A percentile compares a stretch with the other conserved stretches of the same genome.
These are phyloP conservation scores for Pyrrhopygopsis socrates DNA, from an alignment of 2,888 invertebrate genomes.

Conservation along the genomic window DNA sequence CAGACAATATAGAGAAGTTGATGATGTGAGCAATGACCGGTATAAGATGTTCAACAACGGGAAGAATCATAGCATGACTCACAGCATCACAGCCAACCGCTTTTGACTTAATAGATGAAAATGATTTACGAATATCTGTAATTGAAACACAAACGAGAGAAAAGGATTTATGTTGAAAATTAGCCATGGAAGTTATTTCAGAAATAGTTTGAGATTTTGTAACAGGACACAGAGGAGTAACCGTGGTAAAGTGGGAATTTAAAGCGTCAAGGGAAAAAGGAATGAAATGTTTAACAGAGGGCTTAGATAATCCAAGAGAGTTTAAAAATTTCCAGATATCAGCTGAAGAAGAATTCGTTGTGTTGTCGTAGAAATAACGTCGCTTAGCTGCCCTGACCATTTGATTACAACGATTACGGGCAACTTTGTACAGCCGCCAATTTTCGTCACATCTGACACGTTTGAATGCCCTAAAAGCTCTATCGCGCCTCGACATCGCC, in stretches of 20 bases:
- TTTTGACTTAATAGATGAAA: slow-evolving; percentile 5
- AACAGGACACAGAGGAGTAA: not conserved
- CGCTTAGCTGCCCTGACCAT: not conserved
- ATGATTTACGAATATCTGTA: not conserved
- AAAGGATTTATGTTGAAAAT: not conserved
- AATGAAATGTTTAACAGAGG: not conserved
- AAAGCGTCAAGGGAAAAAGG: not conserved
- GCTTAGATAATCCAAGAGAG: not conserved
- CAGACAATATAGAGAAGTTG: slow-evolving; percentile 1
- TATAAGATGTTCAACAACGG: not conserved
- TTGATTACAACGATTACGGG: not conserved
- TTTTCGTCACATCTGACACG: not conserved
- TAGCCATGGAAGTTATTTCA: not conserved
- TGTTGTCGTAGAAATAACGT: not conserved
- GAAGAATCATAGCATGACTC: not conserved
- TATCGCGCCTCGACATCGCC: slow-evolving; percentile 8
- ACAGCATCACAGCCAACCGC: slow-evolving; percentile 26
- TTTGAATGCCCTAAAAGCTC: slow-evolving; percentile 10
- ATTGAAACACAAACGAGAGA: not conserved
- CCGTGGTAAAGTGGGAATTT: not conserved
- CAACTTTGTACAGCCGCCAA: not conserved
- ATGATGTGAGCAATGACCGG: not conserved
- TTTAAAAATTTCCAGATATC: slow-evolving; percentile 2
- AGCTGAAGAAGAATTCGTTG: not conserved
- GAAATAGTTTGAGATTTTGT: not conserved